These are phyloP conservation scores for Ptilodon capucinus DNA, from an alignment of 2,888 invertebrate genomes.

Conservation along the genomic window DNA sequence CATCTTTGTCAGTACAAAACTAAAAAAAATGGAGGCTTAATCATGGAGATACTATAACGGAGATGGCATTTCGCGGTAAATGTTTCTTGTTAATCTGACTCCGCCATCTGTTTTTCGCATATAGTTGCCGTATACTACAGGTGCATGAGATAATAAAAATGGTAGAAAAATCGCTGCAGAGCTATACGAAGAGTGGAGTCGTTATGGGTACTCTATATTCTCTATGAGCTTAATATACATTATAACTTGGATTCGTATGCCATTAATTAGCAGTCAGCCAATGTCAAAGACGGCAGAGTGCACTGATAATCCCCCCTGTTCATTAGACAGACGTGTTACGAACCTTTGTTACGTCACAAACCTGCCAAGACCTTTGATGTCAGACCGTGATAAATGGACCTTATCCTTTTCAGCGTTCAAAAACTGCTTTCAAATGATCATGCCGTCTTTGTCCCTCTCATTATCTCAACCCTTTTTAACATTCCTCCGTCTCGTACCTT, in stretches of 20 bases:
- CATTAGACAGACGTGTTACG: conserved; percentile 25
- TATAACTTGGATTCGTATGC: neutral
- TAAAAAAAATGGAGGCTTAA: too few relatives aligned
- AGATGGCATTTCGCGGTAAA: too few relatives aligned
- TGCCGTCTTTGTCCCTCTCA: conserved; percentile 11
- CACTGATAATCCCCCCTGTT: conserved; percentile 30
- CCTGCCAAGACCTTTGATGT: conserved; percentile 17
- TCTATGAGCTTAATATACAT: too few relatives aligned
- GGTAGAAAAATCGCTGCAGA: too few relatives aligned
- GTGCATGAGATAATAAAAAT: too few relatives aligned
- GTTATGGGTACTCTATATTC: too few relatives aligned
- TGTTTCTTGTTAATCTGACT: too few relatives aligned
- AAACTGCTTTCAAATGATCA: conserved; percentile 22
- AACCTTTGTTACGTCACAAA: conserved; percentile 38
- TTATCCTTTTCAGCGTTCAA: conserved; percentile 42
- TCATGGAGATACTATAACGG: too few relatives aligned
- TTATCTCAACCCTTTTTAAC: neutral
- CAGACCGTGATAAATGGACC: conserved; percentile 39
- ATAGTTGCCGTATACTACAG: too few relatives aligned
- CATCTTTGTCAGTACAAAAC: too few relatives aligned
- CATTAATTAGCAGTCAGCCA: neutral
- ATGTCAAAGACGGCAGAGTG: conserved; percentile 15
- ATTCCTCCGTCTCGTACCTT: conserved; percentile 9
- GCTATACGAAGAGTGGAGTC: too few relatives aligned
- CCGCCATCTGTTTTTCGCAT: too few relatives aligned